phyloP scores from a whole-genome alignment of 2,113 vertebrate species.

The Platanista minor region DNA sequence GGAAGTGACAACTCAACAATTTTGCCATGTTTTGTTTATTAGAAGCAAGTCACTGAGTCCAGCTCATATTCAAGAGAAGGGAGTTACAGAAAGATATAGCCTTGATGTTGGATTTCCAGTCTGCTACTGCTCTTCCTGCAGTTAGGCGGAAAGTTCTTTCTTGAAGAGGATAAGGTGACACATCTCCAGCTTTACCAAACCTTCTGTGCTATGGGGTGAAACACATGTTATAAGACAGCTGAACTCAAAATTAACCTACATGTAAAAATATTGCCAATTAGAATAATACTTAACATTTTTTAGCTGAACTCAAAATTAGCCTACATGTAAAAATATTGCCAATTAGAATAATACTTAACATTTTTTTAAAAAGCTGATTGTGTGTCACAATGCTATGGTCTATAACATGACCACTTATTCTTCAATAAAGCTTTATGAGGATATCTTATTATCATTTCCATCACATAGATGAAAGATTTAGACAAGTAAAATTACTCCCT shows the following conservation, averaged over 20 bases:
- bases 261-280: not conserved
- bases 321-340: not conserved
- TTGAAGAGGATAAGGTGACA: not conserved
- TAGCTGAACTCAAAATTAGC: not conserved
- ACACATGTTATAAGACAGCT: not conserved
- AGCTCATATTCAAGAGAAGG: not conserved
- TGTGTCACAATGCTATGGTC: not conserved
- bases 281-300: not conserved
- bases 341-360: not conserved
- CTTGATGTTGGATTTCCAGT: not conserved
- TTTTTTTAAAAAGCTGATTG: not conserved
- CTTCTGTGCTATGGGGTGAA: not conserved
- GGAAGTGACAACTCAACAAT: not conserved
- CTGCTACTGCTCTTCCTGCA: not conserved
- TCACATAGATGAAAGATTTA: not conserved
- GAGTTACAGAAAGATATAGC: not conserved
- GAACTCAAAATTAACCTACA: not conserved
- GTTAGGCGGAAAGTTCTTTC: not conserved
- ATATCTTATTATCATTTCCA: not conserved
- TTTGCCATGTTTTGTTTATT: not conserved
- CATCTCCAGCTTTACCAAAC: not conserved
- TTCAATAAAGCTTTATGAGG: not conserved
- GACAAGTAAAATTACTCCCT: not conserved
- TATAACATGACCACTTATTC: not conserved
- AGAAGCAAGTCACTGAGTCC: not conserved